Base-by-base conservation (phyloP, 2,888 invertebrate genomes). In the Drosophila monieri region DNA sequence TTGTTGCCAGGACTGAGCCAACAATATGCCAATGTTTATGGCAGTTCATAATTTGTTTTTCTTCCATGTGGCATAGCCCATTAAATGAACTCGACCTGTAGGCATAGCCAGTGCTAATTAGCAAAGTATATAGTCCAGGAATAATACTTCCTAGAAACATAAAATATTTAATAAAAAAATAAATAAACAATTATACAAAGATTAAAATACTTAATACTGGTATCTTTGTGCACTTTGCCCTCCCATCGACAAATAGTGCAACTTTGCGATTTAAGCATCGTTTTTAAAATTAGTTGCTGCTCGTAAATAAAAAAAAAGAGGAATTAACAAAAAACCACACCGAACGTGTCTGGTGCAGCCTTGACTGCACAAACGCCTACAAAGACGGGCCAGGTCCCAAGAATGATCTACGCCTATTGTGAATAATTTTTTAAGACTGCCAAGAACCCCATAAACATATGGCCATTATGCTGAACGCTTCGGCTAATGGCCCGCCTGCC, bases 401-500 rank as follows among this genome's bases (percentile, higher is more conserved):
- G 64, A 59, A 53, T 68, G 69, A 61, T 61, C 49, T 69, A 51
- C 61, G 69, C 54, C 69, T 53, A 70, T 56, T 55, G 53, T 75
- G 65, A 71, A 76, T 69, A 76, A 80, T 72, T 72, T 80, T 66
- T 64, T 59, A 68, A 65, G 70, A 69, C 67, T 70, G 75, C 68
- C 62, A 62, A 78, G 78, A 75, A 65, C 37, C 58, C 62, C 85
- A 83, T 81, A 85, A 81, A 74, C 78, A 75, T 81, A 72, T 76
- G 81, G 79, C 77, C 80, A 81, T 81, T 83, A 78, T 69, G 64
- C 48, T 64, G 44, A 51, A 60, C 68, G 76, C 81, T 61, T 54
- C 68, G 48, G 59, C 80, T 84, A 80, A 84, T 78, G 85, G 59
- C 59, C 61, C 52, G 55, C 30, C 37, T 49, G 41, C 66, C 56